phyloP scores from a whole-genome alignment of 2,113 vertebrate species.

The Lycaon pictus region DNA sequence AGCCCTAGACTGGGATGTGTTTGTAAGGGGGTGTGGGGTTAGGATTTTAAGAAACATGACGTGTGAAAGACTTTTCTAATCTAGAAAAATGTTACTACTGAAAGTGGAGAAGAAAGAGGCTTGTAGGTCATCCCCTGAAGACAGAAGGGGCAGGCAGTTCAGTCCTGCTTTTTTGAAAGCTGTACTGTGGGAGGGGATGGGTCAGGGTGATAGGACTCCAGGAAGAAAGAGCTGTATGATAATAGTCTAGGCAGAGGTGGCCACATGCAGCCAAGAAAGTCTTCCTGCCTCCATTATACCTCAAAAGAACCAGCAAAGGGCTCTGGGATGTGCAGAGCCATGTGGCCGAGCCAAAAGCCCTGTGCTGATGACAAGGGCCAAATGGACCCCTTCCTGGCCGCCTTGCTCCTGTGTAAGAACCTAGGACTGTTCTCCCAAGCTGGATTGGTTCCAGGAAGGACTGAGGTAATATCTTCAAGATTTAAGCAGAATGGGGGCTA shows the following conservation, averaged over 20 bases:
- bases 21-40: background rate
- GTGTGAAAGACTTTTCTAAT: background rate
- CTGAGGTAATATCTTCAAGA: background rate
- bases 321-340: background rate
- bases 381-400: background rate
- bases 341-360: background rate
- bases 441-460: background rate
- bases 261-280: background rate
- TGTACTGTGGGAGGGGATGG: rapidly evolving
- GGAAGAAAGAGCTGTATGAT: background rate
- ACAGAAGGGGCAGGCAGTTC: background rate
- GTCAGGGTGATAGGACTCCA: background rate
- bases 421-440: background rate
- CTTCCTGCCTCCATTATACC: background rate
- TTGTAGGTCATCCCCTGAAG: background rate
- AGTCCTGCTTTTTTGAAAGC: background rate
- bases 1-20: background rate
- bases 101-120: background rate
- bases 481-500: background rate
- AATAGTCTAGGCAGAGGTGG: background rate
- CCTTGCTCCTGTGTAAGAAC: background rate
- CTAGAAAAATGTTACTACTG: background rate
- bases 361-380: background rate
- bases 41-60: background rate
- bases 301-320: background rate